These are phyloP conservation scores for Volucella inflata DNA, from an alignment of 2,888 invertebrate genomes.

Conservation along the genomic window DNA sequence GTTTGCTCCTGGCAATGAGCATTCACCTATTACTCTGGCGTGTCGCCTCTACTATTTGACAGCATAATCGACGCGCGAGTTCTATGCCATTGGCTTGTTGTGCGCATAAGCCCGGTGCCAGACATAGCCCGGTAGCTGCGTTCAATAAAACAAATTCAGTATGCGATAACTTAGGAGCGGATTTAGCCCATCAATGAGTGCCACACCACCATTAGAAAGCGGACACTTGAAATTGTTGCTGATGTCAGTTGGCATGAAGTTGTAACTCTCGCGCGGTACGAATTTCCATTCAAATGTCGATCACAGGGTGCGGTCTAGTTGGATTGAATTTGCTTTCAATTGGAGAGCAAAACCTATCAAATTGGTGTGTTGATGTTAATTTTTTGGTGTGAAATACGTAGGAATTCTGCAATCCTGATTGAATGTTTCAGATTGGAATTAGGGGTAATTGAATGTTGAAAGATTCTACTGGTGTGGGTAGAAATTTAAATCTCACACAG, in stretches of 20 bases:
- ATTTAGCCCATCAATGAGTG: slow-evolving; percentile 51
- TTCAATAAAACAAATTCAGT: slow-evolving; percentile 64
- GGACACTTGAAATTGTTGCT: slow-evolving; percentile 68
- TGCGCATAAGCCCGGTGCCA: not conserved
- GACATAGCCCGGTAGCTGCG: slow-evolving; percentile 18
- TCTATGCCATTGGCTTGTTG: not conserved
- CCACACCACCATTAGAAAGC: slow-evolving; percentile 66
- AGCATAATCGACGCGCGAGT: slow-evolving; percentile 47
- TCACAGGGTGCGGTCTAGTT: slow-evolving; percentile 32
- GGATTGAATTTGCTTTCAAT: slow-evolving; percentile 50
- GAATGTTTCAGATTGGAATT: no score
- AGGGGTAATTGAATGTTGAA: no score
- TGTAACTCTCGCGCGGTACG: slow-evolving; percentile 60
- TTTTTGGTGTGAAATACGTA: not conserved
- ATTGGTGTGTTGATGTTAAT: slow-evolving; percentile 6
- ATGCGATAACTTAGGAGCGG: slow-evolving; percentile 66
- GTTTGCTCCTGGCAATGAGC: slow-evolving; percentile 29
- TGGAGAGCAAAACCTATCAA: not conserved
- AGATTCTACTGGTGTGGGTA: no score
- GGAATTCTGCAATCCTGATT: no score
- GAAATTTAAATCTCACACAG: no score
- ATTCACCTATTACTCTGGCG: slow-evolving; percentile 65
- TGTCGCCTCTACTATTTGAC: slow-evolving; percentile 37
- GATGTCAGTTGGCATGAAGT: slow-evolving; percentile 62
- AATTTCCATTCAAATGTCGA: slow-evolving; percentile 68